Conservation (phyloP, 2,113 vertebrate species). For the Chaetops frenatus region DNA sequence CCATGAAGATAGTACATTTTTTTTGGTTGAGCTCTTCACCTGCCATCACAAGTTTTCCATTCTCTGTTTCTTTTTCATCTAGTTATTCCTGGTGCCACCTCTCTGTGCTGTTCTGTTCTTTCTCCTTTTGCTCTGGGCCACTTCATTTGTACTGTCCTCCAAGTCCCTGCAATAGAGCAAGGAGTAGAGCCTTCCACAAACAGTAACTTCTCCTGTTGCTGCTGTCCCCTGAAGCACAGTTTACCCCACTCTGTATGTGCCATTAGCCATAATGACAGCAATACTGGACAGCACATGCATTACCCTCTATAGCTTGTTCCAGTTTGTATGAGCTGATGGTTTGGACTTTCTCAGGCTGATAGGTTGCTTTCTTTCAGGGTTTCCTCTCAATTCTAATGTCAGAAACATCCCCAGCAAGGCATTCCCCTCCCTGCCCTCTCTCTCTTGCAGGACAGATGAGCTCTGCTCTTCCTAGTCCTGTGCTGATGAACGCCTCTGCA, state of each 20-base stretch:
- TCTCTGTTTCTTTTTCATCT: not conserved
- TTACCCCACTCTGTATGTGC: not conserved
- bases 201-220: not conserved
- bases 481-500: not conserved
- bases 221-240: not conserved
- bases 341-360: not conserved
- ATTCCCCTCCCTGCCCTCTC: not conserved
- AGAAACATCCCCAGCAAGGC: not conserved
- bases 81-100: not conserved
- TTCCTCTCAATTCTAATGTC: not conserved
- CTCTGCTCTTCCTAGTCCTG: not conserved
- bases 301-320: not conserved
- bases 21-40: not conserved
- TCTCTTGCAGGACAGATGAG: not conserved
- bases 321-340: not conserved
- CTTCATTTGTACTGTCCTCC: not conserved
- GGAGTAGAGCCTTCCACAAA: not conserved
- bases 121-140: not conserved
- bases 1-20: not conserved
- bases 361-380: not conserved
- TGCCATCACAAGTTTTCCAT: not conserved
- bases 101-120: not conserved
- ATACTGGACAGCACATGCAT: not conserved
- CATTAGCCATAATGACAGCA: not conserved
- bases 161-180: not conserved